Base-by-base conservation (phyloP, 1,140 invertebrate species). In the Nebria ingens region DNA sequence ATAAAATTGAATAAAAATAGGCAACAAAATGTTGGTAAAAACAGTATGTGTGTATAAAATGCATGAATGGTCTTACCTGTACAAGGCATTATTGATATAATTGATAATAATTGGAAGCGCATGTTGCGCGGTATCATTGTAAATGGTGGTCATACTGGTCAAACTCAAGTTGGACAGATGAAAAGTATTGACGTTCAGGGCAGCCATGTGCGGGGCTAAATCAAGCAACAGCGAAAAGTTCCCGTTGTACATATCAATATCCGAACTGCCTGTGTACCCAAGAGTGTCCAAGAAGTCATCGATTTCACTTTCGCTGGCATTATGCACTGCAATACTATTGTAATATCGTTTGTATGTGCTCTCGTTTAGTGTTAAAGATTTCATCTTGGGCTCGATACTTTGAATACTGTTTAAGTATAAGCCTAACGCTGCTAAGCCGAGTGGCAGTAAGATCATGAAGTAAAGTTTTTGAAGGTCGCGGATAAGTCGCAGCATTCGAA, bases 41-140 rank as follows among this genome's bases (percentile, higher is more conserved):
- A n/a, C n/a, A n/a, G n/a, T n/a, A n/a, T n/a, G n/a, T n/a, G n/a
- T 34, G 6, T 34, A 9, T 34, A 34, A 34, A 9, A 34, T 34
- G 25, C n/a, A 45, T 45, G 49, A 29, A 34, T 50, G 51, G 49
- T 58, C 49, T 57, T 55, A 62, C 59, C 56, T 82, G 66, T 86
- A 78, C 55, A 87, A 73, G 22, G 76, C 77, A 68, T 90, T 89
- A 54, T 79, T 84, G 54, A 91, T 71, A 21, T 87, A 66, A 67
- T 89, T 89, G 21, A 91, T 72, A 13, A 87, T 71, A 51, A 89
- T 81, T 1, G 89, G 88, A 57, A 91, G 72, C 29, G 85, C 83
- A 71, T 92, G 89, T 40, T 85, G 79, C 63, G 80, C 82, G 0
- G 87, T 87, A 63, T 86, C 86, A 64, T 92, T 91, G 71, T 89